Conservation (phyloP, 2,797 vertebrate species). For the Melopsittacus undulatus region DNA sequence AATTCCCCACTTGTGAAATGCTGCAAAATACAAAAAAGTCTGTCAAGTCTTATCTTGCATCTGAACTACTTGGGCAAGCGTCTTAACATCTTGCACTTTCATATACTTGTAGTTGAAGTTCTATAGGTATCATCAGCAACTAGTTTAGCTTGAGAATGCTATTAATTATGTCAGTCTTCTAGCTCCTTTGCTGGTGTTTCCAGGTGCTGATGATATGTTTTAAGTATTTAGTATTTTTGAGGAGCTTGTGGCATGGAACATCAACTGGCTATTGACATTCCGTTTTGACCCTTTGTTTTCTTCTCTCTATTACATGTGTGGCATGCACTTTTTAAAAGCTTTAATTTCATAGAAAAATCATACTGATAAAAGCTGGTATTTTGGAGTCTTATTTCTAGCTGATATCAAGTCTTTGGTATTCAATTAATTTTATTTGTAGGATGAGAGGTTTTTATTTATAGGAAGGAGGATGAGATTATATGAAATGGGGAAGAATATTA, state of each 20-base stretch:
- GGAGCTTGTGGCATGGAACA: not conserved
- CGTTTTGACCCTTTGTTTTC: not conserved
- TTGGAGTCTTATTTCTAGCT: not conserved
- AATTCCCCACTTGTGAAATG: not conserved
- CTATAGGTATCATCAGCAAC: not conserved
- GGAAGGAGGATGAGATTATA: not conserved
- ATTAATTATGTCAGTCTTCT: not conserved
- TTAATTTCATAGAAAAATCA: not conserved
- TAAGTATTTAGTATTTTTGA: not conserved
- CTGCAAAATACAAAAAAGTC: not conserved
- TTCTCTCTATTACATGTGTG: accelerated
- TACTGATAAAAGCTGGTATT: not conserved
- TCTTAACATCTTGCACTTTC: not conserved
- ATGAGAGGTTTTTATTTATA: not conserved
- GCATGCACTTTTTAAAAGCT: not conserved
- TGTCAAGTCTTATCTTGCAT: not conserved
- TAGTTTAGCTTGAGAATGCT: not conserved
- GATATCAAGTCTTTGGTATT: not conserved
- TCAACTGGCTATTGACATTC: not conserved
- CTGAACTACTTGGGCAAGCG: not conserved
- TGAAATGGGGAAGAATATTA: not conserved
- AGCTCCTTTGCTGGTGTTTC: not conserved
- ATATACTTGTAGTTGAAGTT: not conserved
- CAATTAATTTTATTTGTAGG: not conserved
- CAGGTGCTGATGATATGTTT: not conserved